A percentile compares a stretch with the other conserved stretches of the same genome.
phyloP scores from a whole-genome alignment of 2,113 vertebrate genomes.

The Indri indri region DNA sequence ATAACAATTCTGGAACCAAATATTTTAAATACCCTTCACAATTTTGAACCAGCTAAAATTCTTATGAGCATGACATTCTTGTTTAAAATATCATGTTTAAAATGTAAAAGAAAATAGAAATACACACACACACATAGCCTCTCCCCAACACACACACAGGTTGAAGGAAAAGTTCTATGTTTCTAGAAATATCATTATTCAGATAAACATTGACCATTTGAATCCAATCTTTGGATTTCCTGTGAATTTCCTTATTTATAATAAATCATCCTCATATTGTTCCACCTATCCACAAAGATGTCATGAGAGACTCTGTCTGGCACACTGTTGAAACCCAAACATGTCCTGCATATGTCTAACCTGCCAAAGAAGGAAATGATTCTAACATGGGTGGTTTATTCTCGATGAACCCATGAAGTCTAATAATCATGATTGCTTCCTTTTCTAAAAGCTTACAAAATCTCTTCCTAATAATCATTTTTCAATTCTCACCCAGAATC shows the following conservation, averaged over 20 bases:
- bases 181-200: not conserved
- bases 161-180: not conserved
- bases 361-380: not conserved
- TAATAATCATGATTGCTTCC: not conserved
- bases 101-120: not conserved
- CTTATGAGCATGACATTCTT: not conserved
- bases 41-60: not conserved
- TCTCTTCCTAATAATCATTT: not conserved
- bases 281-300: not conserved
- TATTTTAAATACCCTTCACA: not conserved
- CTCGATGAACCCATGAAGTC: not conserved
- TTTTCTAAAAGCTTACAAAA: conserved; percentile 6
- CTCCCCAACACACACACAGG: not conserved
- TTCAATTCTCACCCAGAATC: not conserved
- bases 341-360: not conserved
- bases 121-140: not conserved
- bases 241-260: not conserved
- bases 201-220: not conserved
- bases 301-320: not conserved
- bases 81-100: not conserved
- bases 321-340: not conserved
- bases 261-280: not conserved
- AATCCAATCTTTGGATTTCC: not conserved
- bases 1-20: not conserved
- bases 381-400: not conserved